Evolutionary conservation across 2,113 vertebrate species (phyloP).

Genomic region (Neolamprologus fasciatus): DNA sequence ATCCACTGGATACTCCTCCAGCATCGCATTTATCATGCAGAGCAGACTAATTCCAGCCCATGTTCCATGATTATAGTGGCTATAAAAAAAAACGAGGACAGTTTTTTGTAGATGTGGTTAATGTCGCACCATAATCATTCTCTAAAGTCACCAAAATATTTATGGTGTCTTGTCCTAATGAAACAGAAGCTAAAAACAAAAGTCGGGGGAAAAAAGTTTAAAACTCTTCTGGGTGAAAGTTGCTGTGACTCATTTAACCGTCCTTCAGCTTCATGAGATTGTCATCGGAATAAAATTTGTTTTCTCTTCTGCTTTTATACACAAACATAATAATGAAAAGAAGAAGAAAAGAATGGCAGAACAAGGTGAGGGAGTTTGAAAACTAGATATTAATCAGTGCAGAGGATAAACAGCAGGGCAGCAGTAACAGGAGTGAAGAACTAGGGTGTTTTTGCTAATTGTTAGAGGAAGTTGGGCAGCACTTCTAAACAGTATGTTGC

Average conservation of each 20-base stretch:
- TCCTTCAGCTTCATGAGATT: not conserved
- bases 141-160: not conserved
- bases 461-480: conserved; percentile 6
- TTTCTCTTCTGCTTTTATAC: not conserved
- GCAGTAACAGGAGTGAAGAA: not conserved
- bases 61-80: not conserved
- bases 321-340: not conserved
- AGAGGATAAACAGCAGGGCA: conserved; percentile 1
- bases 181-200: not conserved
- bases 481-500: conserved; percentile 3
- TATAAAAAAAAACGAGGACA: not conserved
- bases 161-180: not conserved
- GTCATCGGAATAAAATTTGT: conserved; percentile 9
- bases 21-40: not conserved
- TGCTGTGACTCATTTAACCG: not conserved
- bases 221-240: not conserved
- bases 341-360: not conserved
- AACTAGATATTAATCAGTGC: conserved; percentile 11
- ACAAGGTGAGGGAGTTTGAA: not conserved
- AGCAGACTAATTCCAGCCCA: not conserved
- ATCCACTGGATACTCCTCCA: not conserved
- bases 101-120: not conserved
- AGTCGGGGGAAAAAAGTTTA: rapidly evolving
- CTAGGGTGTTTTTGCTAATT: conserved; percentile 14
- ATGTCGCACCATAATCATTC: not conserved